A percentile compares a stretch with the other conserved stretches of the same genome.
Conservation (phyloP, 2,113 vertebrate species). For the Megalops atlanticus region DNA sequence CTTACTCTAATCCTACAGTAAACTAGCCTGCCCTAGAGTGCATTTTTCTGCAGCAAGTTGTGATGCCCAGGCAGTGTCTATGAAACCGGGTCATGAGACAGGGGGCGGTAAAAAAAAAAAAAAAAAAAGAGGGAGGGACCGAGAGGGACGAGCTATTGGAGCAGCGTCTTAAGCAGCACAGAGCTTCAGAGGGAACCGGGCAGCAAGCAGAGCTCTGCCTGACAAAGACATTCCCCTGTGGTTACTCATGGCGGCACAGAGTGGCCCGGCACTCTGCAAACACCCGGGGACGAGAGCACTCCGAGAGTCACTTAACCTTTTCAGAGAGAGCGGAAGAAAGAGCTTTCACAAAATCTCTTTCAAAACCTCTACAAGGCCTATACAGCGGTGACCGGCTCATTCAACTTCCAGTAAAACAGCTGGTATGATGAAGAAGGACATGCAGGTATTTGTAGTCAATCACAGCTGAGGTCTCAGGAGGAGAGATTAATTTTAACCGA, state of each 20-base stretch:
- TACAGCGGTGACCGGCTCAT: neutral
- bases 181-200: too few relatives aligned
- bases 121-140: neutral
- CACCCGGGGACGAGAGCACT: neutral
- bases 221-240: neutral
- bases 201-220: neutral
- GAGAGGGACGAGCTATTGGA: neutral
- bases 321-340: neutral
- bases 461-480: neutral
- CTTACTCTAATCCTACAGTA: neutral
- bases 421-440: neutral
- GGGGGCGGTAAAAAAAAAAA: too few relatives aligned
- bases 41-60: neutral
- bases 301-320: neutral
- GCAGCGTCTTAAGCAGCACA: neutral
- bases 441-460: neutral
- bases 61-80: neutral
- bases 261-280: neutral
- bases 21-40: neutral
- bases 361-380: neutral
- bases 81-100: neutral
- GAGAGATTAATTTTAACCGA: neutral
- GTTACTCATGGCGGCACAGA: neutral
- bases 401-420: neutral
- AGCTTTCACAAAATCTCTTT: neutral